phyloP scores from a whole-genome alignment of 2,113 vertebrate species.

The Sorex fumeus region DNA sequence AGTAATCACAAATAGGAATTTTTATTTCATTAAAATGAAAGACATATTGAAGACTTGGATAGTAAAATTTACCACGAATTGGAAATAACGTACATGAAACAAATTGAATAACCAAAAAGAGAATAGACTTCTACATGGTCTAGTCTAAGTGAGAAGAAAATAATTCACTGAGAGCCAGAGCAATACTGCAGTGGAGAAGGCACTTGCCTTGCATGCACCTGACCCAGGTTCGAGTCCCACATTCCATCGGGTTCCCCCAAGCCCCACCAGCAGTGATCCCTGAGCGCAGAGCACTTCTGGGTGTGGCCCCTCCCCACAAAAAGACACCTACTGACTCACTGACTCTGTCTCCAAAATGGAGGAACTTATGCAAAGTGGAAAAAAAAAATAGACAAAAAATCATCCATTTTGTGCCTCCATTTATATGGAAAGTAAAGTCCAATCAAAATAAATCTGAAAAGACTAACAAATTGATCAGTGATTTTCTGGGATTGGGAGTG shows the following conservation, averaged over 20 bases:
- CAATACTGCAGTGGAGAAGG: too few species aligned
- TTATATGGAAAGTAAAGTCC: not conserved
- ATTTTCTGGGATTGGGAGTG: not conserved
- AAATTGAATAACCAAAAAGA: not conserved
- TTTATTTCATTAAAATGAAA: not conserved
- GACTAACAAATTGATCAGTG: not conserved
- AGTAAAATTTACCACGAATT: slow-evolving; percentile 10
- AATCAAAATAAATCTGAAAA: not conserved
- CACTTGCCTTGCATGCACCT: too few species aligned
- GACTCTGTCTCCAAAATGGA: not conserved
- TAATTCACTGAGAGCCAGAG: too few species aligned
- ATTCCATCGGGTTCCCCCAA: too few species aligned
- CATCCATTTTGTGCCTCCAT: not conserved
- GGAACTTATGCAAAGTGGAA: not conserved
- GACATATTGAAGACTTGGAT: not conserved
- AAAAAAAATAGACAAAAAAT: not conserved
- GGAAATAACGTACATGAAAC: not conserved
- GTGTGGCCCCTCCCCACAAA: not conserved
- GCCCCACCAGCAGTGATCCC: too few species aligned
- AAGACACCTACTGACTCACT: not conserved
- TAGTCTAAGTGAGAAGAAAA: not conserved
- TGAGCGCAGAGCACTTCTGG: too few species aligned
- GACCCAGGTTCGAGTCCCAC: too few species aligned
- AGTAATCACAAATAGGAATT: slow-evolving; percentile 25
- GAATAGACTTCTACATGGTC: not conserved